A percentile compares a stretch with the other conserved stretches of the same genome.
Conservation (phyloP, 2,888 invertebrate genomes). For the Cecidostiba fungosa region DNA sequence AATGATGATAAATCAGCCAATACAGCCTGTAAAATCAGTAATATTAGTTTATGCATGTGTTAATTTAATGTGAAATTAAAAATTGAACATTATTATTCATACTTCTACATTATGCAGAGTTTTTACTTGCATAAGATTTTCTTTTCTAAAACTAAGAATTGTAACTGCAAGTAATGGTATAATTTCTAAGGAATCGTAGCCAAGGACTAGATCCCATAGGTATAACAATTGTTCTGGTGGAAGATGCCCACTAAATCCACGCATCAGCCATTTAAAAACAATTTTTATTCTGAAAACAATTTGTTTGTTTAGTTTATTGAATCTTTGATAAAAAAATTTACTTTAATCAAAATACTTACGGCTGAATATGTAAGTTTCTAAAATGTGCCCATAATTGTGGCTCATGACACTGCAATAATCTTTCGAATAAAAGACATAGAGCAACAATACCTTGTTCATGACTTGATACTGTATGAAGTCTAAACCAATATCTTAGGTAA, state of each 20-base stretch:
- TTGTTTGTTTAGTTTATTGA: background rate
- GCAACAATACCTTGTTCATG: conserved; percentile 96
- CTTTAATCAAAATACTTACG: conserved; percentile 85
- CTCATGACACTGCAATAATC: conserved; percentile 93
- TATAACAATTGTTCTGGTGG: conserved; percentile 95
- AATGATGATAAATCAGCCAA: conserved; percentile 93
- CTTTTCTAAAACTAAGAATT: conserved; percentile 92
- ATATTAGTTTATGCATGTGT: background rate
- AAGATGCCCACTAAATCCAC: conserved; percentile 96
- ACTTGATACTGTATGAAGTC: conserved; percentile 94
- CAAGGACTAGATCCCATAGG: conserved; percentile 95
- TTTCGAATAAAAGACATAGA: conserved; percentile 93
- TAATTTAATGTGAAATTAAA: background rate
- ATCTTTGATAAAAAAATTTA: conserved; percentile 10
- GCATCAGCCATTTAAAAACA: conserved; percentile 98
- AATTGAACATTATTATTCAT: conserved; percentile 58
- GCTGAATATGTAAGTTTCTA: conserved; percentile 92
- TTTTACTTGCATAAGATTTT: conserved; percentile 89
- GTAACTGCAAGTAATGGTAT: conserved; percentile 92
- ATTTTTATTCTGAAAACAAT: conserved; percentile 87
- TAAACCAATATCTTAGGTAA: conserved; percentile 95
- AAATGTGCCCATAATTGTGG: conserved; percentile 96
- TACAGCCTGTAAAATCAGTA: conserved; percentile 83
- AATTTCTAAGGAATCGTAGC: conserved; percentile 95
- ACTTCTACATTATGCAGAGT: conserved; percentile 90